Conservation (phyloP, 2,797 vertebrate species). For the Ctenopoma multispine region DNA sequence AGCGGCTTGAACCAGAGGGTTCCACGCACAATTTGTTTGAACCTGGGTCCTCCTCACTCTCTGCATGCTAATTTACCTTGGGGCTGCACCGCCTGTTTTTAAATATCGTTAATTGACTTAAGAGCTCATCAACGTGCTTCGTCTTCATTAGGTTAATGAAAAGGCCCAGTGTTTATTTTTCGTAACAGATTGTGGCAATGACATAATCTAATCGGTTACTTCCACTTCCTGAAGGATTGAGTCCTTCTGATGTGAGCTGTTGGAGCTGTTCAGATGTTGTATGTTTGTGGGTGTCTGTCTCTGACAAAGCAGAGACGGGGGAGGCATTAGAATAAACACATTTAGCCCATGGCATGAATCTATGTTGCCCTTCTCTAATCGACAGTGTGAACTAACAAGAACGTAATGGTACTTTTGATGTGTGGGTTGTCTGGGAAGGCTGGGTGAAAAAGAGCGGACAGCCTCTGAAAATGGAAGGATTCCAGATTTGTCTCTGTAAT, state of each 20-base stretch:
- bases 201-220: constrained; percentile 87
- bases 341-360: constrained; percentile 82
- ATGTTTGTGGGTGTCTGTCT: constrained; percentile 75
- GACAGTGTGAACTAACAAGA: constrained; percentile 83
- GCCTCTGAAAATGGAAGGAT: constrained; percentile 62
- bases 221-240: constrained; percentile 85
- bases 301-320: constrained; percentile 74
- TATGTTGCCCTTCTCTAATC: constrained; percentile 82
- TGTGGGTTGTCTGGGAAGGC: constrained; percentile 72
- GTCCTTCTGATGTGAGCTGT: constrained; percentile 78
- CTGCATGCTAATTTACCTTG: constrained; percentile 85
- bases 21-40: constrained; percentile 85
- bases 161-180: constrained; percentile 87
- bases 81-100: constrained; percentile 84
- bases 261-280: constrained; percentile 73
- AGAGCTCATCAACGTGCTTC: constrained; percentile 86
- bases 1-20: constrained; percentile 84
- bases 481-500: constrained; percentile 79
- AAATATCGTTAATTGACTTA: constrained; percentile 90
- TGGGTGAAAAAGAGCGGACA: constrained; percentile 60
- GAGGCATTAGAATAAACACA: constrained; percentile 83
- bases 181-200: constrained; percentile 87
- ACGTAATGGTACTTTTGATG: constrained; percentile 81
- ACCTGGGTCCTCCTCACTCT: constrained; percentile 82
- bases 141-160: constrained; percentile 91